These are phyloP conservation scores for Augochlorella aurata DNA, from an alignment of 2,888 invertebrate species.

Conservation along the genomic window DNA sequence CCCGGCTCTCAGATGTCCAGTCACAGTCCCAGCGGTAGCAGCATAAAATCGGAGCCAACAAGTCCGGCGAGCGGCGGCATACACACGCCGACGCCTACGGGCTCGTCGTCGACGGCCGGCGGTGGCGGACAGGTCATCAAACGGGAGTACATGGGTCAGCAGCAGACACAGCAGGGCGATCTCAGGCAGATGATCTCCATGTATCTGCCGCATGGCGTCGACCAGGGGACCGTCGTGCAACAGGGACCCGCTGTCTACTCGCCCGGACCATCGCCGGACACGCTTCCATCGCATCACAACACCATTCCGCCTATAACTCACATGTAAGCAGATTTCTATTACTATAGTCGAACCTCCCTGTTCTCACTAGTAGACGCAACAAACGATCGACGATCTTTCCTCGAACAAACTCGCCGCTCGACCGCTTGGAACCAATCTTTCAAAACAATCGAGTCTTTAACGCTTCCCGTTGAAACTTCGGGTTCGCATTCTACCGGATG, in stretches of 20 bases:
- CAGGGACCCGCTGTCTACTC: slow-evolving; percentile 83
- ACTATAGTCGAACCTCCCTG: neutral
- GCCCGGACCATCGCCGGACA: slow-evolving; percentile 86
- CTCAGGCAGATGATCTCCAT: slow-evolving; percentile 90
- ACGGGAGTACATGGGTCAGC: slow-evolving; percentile 80
- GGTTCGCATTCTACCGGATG: no score
- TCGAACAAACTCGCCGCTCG: neutral
- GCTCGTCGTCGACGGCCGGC: slow-evolving; percentile 76
- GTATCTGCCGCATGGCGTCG: slow-evolving; percentile 88
- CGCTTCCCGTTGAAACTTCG: no score
- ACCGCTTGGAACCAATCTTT: no score
- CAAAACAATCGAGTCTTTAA: no score
- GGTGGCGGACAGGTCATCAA: slow-evolving; percentile 69
- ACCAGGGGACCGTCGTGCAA: slow-evolving; percentile 86
- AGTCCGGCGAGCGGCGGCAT: slow-evolving; percentile 88
- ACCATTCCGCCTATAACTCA: slow-evolving; percentile 84
- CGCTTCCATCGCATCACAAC: slow-evolving; percentile 82
- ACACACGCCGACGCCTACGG: slow-evolving; percentile 83
- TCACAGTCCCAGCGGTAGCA: slow-evolving; percentile 93
- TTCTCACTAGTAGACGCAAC: neutral
- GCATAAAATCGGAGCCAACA: slow-evolving; percentile 94
- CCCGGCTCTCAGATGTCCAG: slow-evolving; percentile 87
- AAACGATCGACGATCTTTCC: neutral
- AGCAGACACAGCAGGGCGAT: slow-evolving; percentile 84
- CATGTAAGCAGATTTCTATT: slow-evolving; percentile 83